phyloP scores from a whole-genome alignment of 1,140 invertebrate species.

The Marisa cornuarietis region DNA sequence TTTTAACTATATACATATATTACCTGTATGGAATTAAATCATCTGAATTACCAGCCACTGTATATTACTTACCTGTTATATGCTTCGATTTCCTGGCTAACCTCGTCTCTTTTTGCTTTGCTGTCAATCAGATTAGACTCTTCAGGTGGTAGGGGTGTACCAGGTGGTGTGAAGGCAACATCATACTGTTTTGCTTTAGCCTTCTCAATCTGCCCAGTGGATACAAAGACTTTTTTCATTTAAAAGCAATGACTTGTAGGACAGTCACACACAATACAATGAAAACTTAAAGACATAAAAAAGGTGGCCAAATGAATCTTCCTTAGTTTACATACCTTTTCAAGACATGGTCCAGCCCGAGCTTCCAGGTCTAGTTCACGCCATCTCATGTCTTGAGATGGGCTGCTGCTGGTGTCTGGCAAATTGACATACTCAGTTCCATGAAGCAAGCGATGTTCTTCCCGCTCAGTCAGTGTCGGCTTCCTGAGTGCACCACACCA shows the following conservation, averaged over 20 bases:
- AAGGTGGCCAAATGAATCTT: not conserved
- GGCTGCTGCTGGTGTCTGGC: slow-evolving; percentile 36
- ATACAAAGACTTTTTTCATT: no score
- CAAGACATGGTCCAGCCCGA: slow-evolving; percentile 39
- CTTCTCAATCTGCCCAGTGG: slow-evolving; percentile 5
- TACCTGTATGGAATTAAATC: no score
- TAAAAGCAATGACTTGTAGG: no score
- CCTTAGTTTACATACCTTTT: slow-evolving; percentile 27
- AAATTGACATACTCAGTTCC: slow-evolving; percentile 55
- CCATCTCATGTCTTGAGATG: slow-evolving; percentile 41
- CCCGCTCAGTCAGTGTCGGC: slow-evolving; percentile 52
- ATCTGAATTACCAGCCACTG: not conserved
- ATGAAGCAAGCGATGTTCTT: slow-evolving; percentile 55
- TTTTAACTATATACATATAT: not conserved
- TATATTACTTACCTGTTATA: slow-evolving; percentile 41
- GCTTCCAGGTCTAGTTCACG: slow-evolving; percentile 41
- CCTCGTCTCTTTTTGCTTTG: slow-evolving; percentile 36
- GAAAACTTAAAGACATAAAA: no score
- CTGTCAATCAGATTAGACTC: slow-evolving; percentile 39
- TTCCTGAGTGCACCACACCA: slow-evolving; percentile 41
- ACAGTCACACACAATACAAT: no score
- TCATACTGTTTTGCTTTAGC: slow-evolving; percentile 21
- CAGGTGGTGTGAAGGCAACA: slow-evolving; percentile 35
- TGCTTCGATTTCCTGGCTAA: slow-evolving; percentile 60
- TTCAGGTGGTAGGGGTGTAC: slow-evolving; percentile 34